Conservation (phyloP, 2,797 vertebrate species). For the Trachops cirrhosus region DNA sequence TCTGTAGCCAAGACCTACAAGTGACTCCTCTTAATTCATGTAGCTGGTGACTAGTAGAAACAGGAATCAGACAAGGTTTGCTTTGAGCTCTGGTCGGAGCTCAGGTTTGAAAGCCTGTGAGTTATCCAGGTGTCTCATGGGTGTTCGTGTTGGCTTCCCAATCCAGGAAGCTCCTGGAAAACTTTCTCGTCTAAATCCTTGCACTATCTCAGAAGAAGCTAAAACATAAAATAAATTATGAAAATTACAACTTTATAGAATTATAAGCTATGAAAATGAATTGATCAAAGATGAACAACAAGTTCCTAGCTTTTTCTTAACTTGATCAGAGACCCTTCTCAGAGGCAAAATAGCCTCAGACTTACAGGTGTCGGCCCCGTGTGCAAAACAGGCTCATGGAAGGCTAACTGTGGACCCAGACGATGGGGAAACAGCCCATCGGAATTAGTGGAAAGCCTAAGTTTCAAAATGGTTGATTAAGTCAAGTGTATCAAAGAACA, state of each 20-base stretch:
- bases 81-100: not conserved
- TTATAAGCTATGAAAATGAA: not conserved
- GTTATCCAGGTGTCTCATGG: not conserved
- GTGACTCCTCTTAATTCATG: not conserved
- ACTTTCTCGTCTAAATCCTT: not conserved
- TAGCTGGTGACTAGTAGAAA: not conserved
- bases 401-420: not conserved
- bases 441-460: not conserved
- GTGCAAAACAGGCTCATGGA: not conserved
- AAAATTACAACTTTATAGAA: not conserved
- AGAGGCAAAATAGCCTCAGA: not conserved
- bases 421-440: not conserved
- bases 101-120: not conserved
- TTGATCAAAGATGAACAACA: not conserved
- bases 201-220: not conserved
- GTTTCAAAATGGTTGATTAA: not conserved
- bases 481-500: not conserved
- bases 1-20: not conserved
- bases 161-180: not conserved
- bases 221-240: not conserved
- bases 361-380: not conserved
- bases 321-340: not conserved
- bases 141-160: not conserved
- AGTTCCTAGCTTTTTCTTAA: not conserved
- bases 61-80: not conserved